Evolutionary conservation across 2,888 invertebrate species (phyloP), one percentile per base, ranked within the genome.

Genomic region (Mellilla xanthometata): DNA sequence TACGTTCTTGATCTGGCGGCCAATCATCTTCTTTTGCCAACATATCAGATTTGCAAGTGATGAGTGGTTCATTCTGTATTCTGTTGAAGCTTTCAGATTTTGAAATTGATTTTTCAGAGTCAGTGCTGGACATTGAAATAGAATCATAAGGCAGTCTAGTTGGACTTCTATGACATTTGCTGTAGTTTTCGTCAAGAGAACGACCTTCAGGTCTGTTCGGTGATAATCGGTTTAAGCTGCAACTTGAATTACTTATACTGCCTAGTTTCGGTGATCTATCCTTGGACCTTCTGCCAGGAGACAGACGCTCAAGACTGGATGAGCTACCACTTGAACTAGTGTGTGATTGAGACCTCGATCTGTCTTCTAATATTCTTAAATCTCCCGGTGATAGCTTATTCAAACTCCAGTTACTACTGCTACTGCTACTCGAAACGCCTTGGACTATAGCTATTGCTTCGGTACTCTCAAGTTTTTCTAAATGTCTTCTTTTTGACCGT

Each of bases 1-100:
- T 90, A 54, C 93, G 92, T 53, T 93, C 93, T 53, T 76, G 79
- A 58, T 93, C 92, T 39, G 91, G 91, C 1, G 75, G 61, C 93
- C 93, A 93, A 24, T 86, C 90, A 35, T 90, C 90, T 58, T 88
- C 86, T 55, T 85, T 88, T 13, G 75, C 67, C 28, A 90, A 44
- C 76, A 90, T 90, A 47, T 90, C 90, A 7, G 88, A 90, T 60
- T 89, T 90, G 54, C 89, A 90, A 0, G 89, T 90, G 1, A 90
- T 75, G n/a, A 90, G 63, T 8, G 87, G 90, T 58, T 90, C 90
- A 50, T 90, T 90, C n/a, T 85, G 85, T 63, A 89, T 84, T 43
- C 89, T 72, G 41, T 89, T 90, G 46, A 88, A 90, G 59, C 90
- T 90, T 64, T 90, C 90, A 1, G 90, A 90, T 69, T 90, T 90